Evolutionary conservation across 2,888 invertebrate genomes (phyloP).

Genomic region (Ischnus inquisitorius): DNA sequence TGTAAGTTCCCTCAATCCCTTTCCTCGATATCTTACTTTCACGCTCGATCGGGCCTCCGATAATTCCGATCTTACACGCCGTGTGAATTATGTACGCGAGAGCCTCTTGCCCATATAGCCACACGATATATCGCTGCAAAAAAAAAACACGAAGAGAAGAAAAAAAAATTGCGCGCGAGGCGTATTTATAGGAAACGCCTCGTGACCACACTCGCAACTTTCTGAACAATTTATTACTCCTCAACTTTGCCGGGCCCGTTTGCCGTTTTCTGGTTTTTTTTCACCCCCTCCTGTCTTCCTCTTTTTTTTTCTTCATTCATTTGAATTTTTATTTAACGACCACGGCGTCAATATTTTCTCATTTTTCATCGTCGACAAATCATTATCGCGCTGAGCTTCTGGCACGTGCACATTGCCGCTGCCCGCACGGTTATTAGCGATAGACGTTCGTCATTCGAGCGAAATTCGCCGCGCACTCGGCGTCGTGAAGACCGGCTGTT

Average conservation of each 20-base stretch:
- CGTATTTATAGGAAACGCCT: slow-evolving; percentile 48
- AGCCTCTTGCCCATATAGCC: not conserved
- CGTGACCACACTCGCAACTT: slow-evolving; percentile 37
- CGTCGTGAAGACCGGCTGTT: not conserved
- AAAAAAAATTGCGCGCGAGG: slow-evolving; percentile 18
- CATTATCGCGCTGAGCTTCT: not conserved
- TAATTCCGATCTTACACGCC: slow-evolving; percentile 66
- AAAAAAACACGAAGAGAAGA: slow-evolving; percentile 1
- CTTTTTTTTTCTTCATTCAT: not conserved
- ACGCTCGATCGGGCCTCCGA: slow-evolving; percentile 58
- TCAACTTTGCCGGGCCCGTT: slow-evolving; percentile 5
- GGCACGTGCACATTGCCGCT: not conserved
- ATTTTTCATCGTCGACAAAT: slow-evolving; percentile 29
- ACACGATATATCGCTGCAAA: slow-evolving; percentile 15
- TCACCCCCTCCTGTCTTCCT: not conserved
- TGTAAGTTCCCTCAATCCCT: not conserved
- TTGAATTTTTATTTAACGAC: slow-evolving; percentile 1
- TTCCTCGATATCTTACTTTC: slow-evolving; percentile 65
- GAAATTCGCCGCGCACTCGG: not conserved
- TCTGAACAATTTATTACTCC: slow-evolving; percentile 48
- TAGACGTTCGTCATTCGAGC: not conserved
- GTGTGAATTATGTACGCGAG: slow-evolving; percentile 74
- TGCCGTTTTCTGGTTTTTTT: not conserved
- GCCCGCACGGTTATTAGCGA: not conserved
- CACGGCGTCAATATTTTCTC: not conserved